Conservation (phyloP, 2,888 invertebrate species). For the Phlogophora meticulosa region DNA sequence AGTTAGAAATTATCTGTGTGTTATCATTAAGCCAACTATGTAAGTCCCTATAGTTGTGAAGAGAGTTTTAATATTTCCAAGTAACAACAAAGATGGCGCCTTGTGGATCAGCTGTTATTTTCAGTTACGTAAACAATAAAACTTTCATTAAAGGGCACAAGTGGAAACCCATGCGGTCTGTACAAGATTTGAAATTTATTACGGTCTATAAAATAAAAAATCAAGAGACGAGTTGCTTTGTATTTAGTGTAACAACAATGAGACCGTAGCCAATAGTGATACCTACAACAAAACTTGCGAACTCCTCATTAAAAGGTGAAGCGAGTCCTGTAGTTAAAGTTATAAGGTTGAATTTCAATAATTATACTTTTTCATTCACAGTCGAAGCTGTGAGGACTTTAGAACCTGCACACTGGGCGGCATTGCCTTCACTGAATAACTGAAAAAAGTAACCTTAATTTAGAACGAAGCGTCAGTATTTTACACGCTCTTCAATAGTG, state of each 20-base stretch:
- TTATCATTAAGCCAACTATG: slow-evolving; percentile 40
- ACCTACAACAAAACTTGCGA: slow-evolving; percentile 75
- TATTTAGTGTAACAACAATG: slow-evolving; percentile 78
- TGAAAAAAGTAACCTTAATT: slow-evolving; percentile 88
- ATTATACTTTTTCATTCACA: slow-evolving; percentile 30
- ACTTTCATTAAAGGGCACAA: slow-evolving; percentile 75
- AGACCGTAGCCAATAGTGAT: slow-evolving; percentile 82
- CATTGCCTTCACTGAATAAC: slow-evolving; percentile 80
- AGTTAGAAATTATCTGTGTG: slow-evolving; percentile 41
- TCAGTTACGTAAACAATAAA: slow-evolving; percentile 57
- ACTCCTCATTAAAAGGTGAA: slow-evolving; percentile 17
- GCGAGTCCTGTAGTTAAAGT: neutral
- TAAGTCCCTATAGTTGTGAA: slow-evolving; percentile 17
- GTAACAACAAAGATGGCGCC: slow-evolving; percentile 63
- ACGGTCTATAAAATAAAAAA: slow-evolving; percentile 79
- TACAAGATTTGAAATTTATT: slow-evolving; percentile 83
- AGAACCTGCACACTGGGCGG: slow-evolving; percentile 82
- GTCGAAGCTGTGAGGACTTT: slow-evolving; percentile 51
- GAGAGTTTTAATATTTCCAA: slow-evolving; percentile 21
- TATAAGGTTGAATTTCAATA: slow-evolving; percentile 30
- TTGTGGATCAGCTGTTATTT: slow-evolving; percentile 64
- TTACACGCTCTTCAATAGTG: slow-evolving; percentile 82
- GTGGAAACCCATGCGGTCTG: slow-evolving; percentile 72
- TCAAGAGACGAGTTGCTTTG: slow-evolving; percentile 77
- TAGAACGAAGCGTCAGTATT: slow-evolving; percentile 82